Base-by-base conservation (phyloP, 2,113 vertebrate species). In the Ciconia boyciana region DNA sequence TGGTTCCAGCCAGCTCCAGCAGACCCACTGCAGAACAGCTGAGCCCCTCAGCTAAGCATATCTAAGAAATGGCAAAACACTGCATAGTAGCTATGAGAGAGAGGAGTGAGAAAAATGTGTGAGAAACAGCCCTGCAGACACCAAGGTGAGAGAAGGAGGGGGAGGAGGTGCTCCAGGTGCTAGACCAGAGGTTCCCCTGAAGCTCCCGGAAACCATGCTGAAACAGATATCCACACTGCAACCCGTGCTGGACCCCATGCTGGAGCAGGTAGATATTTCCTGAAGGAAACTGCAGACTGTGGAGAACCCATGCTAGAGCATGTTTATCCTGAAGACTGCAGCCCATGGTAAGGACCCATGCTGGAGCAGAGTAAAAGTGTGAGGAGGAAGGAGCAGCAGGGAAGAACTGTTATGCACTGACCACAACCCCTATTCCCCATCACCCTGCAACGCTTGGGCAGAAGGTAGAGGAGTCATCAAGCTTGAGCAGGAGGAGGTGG, bases 391-490 rank as follows among this genome's bases (percentile, higher is more conserved):
- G 12, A 69, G 8, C 2, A 87, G 10, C 14, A 55, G 0, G 4
- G 48, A 77, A 64, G 7, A 55, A 25, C 3, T 29, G 4, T 32
- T 66, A 39, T 1, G 6, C 18, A 29, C 17, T 39, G 41, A 87
- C 31, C 34, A 26, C 7, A 74, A 3, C 1, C 7, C 4, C 51
- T 11, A 28, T 25, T 43, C 13, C 3, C 0, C 13, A 32, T 70
- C 36, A 8, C 3, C 5, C n/a, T 55, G 8, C 5, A 49, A 12
- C 25, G 8, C 13, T 60, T 1, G 0, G 10, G 1, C 0, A 5
- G 4, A 11, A 72, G 24, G 9, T 7, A 41, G 13, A 83, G 29
- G 6, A 64, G 6, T 18, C 19, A 43, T 55, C 64, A 87, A 39
- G 13, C 9, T 13, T 36, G 15, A 13, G 6, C 12, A 5, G 32